phyloP scores from a whole-genome alignment of 1,140 invertebrate genomes.

The Hydropsyche tenuis region DNA sequence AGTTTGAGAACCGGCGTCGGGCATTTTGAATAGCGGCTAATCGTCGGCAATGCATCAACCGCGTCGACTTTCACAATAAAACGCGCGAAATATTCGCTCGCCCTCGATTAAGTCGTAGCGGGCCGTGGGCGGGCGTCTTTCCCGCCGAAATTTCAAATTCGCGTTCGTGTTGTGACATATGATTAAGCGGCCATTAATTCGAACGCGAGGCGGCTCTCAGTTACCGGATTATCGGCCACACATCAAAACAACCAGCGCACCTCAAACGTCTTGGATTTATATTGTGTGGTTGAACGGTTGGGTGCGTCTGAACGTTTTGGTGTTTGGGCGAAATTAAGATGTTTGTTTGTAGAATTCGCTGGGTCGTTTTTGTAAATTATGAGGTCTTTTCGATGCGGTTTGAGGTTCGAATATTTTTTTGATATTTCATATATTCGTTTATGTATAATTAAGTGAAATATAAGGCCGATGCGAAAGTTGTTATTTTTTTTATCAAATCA shows the following conservation, averaged over 20 bases:
- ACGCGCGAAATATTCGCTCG: background rate
- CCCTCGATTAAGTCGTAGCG: background rate
- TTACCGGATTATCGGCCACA: constrained; percentile 2
- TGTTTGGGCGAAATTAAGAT: too few species aligned
- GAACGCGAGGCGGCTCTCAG: background rate
- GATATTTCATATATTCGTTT: too few species aligned
- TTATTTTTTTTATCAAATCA: too few species aligned
- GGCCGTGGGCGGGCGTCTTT: background rate
- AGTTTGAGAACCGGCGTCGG: background rate
- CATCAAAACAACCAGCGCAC: background rate
- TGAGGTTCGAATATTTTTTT: too few species aligned
- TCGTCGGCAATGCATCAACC: background rate
- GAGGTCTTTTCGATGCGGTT: too few species aligned
- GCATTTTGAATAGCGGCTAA: background rate
- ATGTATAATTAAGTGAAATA: too few species aligned
- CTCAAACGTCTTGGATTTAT: background rate
- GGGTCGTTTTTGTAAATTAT: too few species aligned
- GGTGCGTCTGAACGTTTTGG: too few species aligned
- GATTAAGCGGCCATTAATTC: constrained; percentile 16
- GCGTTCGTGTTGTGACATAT: background rate
- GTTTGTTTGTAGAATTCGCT: too few species aligned
- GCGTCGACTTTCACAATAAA: background rate
- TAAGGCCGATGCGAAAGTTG: too few species aligned
- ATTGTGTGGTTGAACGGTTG: too few species aligned
- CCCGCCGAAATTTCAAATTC: background rate